These are phyloP conservation scores for Bothrops jararaca DNA, from an alignment of 2,113 vertebrate species.

Conservation along the genomic window DNA sequence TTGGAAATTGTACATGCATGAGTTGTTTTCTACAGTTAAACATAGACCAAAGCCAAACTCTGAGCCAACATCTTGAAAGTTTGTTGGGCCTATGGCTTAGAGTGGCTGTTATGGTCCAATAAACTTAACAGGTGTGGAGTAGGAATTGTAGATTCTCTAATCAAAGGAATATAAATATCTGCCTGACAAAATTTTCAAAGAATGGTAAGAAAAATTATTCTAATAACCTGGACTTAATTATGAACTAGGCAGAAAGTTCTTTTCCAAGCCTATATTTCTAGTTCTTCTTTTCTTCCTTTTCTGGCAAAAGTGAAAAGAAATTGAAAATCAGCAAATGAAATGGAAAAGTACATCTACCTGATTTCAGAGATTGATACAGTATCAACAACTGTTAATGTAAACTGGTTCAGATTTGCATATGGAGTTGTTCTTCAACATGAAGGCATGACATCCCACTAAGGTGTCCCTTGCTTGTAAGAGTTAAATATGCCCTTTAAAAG, in stretches of 20 bases:
- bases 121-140: conserved; percentile 32
- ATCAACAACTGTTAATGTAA: background rate
- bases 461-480: accelerated
- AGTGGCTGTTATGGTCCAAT: conserved; percentile 38
- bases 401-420: background rate
- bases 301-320: background rate
- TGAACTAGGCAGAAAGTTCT: conserved; percentile 36
- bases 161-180: conserved; percentile 40
- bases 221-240: conserved; percentile 53
- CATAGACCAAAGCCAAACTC: background rate
- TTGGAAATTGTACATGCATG: conserved; percentile 11
- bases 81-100: conserved; percentile 31
- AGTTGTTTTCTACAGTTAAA: conserved; percentile 10
- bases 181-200: conserved; percentile 21
- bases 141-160: conserved; percentile 17
- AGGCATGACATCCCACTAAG: background rate
- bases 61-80: background rate
- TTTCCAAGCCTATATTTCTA: conserved; percentile 50
- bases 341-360: background rate
- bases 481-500: conserved; percentile 6
- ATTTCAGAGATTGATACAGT: conserved; percentile 17
- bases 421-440: accelerated
- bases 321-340: background rate
- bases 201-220: conserved; percentile 44
- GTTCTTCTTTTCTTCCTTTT: background rate